phyloP scores from a whole-genome alignment of 2,113 vertebrate genomes.

The Syngnathoides biaculeatus region DNA sequence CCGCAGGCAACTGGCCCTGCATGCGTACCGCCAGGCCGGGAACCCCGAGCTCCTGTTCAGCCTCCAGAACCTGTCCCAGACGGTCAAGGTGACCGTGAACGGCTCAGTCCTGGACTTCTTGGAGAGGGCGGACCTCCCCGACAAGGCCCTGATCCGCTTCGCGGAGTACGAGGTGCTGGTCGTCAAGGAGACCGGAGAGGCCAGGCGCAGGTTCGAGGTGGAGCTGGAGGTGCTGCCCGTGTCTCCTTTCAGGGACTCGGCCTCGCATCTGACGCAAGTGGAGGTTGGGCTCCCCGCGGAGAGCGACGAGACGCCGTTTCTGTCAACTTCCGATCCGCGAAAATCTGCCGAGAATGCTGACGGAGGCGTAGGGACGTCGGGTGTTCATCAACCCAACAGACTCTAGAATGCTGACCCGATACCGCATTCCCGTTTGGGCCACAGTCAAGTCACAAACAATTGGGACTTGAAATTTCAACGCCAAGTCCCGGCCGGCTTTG shows the following conservation, averaged over 20 bases:
- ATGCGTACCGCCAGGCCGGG: slow-evolving; percentile 73
- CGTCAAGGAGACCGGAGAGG: slow-evolving; percentile 77
- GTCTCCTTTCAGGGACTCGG: slow-evolving; percentile 72
- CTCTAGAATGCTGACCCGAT: no score
- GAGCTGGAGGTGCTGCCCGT: slow-evolving; percentile 69
- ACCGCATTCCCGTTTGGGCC: no score
- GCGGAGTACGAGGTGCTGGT: slow-evolving; percentile 83
- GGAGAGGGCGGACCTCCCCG: slow-evolving; percentile 78
- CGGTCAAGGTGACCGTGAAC: slow-evolving; percentile 70
- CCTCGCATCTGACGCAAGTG: not conserved
- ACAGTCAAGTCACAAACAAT: no score
- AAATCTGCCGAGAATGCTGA: no score
- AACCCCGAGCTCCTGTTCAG: slow-evolving; percentile 71
- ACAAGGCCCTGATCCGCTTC: slow-evolving; percentile 78
- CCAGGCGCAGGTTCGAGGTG: slow-evolving; percentile 78
- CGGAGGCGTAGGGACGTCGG: no score
- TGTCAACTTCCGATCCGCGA: not conserved
- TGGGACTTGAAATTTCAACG: no score
- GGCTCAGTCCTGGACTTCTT: slow-evolving; percentile 73
- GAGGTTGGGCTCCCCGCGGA: slow-evolving; percentile 33
- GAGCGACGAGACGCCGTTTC: slow-evolving; percentile 40
- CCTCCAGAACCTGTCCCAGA: slow-evolving; percentile 90
- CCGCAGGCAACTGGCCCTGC: slow-evolving; percentile 80
- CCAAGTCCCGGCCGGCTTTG: no score
- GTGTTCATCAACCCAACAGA: no score